phyloP scores from a whole-genome alignment of 2,888 invertebrate species.

The Drosophila pullipes region DNA sequence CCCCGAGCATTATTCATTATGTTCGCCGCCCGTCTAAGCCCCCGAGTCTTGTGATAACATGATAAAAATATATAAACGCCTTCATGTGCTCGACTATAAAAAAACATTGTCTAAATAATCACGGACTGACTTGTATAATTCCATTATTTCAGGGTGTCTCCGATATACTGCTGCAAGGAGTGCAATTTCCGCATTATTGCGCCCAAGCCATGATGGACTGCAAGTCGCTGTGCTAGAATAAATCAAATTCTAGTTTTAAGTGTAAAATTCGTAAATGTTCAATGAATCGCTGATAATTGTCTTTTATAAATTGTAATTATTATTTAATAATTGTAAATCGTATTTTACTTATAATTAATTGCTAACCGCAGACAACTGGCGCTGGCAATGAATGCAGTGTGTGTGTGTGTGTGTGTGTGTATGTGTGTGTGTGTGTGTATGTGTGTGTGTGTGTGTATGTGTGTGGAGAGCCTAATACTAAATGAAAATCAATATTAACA shows the following conservation, averaged over 20 bases:
- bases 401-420: too few relatives aligned
- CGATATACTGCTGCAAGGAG: slow-evolving; percentile 88
- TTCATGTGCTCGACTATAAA: background rate
- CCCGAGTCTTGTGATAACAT: slow-evolving; percentile 37
- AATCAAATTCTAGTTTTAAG: slow-evolving; percentile 44
- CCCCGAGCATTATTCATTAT: slow-evolving; percentile 57
- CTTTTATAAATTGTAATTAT: slow-evolving; percentile 66
- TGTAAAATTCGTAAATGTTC: slow-evolving; percentile 42
- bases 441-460: background rate
- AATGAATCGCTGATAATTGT: slow-evolving; percentile 43
- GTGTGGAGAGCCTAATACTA: slow-evolving; percentile 43
- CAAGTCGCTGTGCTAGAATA: slow-evolving; percentile 85
- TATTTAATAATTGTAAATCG: slow-evolving; percentile 58
- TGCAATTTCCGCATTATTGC: slow-evolving; percentile 91
- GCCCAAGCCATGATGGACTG: slow-evolving; percentile 90
- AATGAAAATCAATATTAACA: slow-evolving; percentile 21
- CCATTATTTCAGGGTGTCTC: slow-evolving; percentile 88
- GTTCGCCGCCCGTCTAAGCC: background rate
- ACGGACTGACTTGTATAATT: slow-evolving; percentile 5
- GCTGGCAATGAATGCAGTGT: slow-evolving; percentile 18
- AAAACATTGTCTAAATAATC: background rate
- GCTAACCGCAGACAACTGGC: background rate
- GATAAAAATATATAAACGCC: slow-evolving; percentile 19
- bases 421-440: background rate
- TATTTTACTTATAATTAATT: slow-evolving; percentile 34